A percentile compares a stretch with the other conserved stretches of the same genome.
phyloP scores from a whole-genome alignment of 2,113 vertebrate genomes.

The Paramormyrops kingsleyae region DNA sequence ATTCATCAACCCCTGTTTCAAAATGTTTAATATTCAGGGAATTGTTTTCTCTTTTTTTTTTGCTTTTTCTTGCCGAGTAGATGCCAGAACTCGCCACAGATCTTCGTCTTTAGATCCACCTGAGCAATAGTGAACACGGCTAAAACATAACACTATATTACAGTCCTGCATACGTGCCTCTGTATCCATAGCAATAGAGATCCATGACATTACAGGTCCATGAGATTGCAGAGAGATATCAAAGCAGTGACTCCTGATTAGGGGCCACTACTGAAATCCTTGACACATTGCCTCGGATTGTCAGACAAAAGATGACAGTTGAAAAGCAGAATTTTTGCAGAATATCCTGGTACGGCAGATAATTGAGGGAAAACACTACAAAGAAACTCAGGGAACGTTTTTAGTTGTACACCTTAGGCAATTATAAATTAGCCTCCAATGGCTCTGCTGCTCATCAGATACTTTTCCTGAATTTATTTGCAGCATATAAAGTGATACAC shows the following conservation, averaged over 20 bases:
- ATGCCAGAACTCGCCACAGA: neutral
- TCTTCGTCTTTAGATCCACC: neutral
- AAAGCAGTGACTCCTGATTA: neutral
- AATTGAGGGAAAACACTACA: neutral
- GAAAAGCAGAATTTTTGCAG: neutral
- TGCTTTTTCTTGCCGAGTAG: neutral
- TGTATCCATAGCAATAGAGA: neutral
- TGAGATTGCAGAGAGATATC: neutral
- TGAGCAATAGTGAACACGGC: neutral
- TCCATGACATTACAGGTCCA: neutral
- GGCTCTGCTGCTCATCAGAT: neutral
- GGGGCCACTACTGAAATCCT: neutral
- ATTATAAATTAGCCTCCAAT: neutral
- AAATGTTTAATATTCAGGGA: neutral
- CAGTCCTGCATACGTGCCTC: neutral
- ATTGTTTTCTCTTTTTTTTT: neutral
- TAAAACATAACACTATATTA: neutral
- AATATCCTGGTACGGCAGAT: neutral
- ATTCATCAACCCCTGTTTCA: neutral
- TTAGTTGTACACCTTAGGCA: neutral
- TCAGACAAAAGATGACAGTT: neutral
- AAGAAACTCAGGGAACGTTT: neutral
- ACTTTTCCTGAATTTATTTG: neutral
- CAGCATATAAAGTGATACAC: neutral
- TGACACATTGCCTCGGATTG: neutral